Conservation (phyloP, 2,888 invertebrate species). For the Gortyna flavago region DNA sequence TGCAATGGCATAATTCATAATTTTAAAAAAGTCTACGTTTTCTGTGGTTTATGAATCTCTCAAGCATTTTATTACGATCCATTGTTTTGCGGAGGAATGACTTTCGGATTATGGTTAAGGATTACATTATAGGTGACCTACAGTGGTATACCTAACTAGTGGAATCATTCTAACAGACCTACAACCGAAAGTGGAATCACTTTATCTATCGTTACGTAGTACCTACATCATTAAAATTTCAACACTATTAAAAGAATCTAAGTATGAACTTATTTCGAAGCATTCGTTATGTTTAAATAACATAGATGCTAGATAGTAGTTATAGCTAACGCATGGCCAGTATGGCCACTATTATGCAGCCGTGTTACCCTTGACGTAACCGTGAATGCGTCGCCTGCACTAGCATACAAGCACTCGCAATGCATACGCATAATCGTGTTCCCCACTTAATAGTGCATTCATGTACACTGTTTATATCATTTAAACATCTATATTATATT, state of each 20-base stretch:
- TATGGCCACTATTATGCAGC: conserved; percentile 57
- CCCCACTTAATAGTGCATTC: conserved; percentile 75
- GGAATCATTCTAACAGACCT: background rate
- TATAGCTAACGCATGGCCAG: conserved; percentile 25
- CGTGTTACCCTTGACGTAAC: conserved; percentile 74
- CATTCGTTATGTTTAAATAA: conserved; percentile 33
- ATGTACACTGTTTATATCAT: conserved; percentile 77
- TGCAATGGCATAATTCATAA: background rate
- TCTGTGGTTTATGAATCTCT: background rate
- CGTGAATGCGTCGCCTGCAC: conserved; percentile 73
- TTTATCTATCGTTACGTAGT: too few species aligned
- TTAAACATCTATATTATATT: conserved; percentile 78
- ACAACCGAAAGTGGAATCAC: background rate
- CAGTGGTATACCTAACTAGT: background rate
- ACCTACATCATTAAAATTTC: background rate
- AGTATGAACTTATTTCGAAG: conserved; percentile 12
- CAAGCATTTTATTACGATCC: conserved; percentile 1
- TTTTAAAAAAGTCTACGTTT: background rate
- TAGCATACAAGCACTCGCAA: conserved; percentile 52
- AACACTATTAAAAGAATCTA: background rate
- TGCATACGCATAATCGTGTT: conserved; percentile 74
- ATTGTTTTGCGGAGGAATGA: background rate
- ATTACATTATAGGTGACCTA: background rate
- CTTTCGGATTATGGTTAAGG: background rate
- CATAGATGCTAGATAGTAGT: conserved; percentile 28